A percentile compares a stretch with the other conserved stretches of the same genome.
Evolutionary conservation across 2,113 vertebrate species (phyloP).

Genomic region (Nothoprocta pentlandii): DNA sequence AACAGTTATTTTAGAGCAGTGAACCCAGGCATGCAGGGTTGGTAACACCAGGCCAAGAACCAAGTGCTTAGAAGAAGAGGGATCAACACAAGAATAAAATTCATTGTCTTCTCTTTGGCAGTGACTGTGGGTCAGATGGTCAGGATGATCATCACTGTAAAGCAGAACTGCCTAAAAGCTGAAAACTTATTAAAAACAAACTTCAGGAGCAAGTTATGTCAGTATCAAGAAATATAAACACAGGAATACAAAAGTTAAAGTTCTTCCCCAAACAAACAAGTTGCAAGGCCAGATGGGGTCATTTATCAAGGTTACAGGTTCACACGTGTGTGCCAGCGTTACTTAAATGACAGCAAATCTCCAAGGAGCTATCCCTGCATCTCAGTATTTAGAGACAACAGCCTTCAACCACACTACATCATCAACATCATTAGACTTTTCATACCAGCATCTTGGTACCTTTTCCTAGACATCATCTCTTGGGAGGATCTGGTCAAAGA

Average conservation of each 20-base stretch:
- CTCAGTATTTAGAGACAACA: not conserved
- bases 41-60: no score
- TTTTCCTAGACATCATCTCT: not conserved
- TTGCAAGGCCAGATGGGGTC: not conserved
- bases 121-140: not conserved
- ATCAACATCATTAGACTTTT: not conserved
- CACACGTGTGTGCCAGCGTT: not conserved
- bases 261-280: not conserved
- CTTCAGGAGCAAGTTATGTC: not conserved
- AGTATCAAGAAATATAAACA: not conserved
- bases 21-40: no score
- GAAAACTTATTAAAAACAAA: not conserved
- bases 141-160: not conserved
- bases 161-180: not conserved
- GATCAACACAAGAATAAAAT: no score
- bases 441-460: not conserved
- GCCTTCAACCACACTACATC: accelerated
- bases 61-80: no score
- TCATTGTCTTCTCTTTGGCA: no score
- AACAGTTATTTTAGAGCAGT: no score
- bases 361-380: not conserved
- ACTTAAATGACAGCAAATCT: not conserved
- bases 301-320: not conserved
- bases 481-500: not conserved
- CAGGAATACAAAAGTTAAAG: not conserved